Evolutionary conservation across 2,797 vertebrate genomes (phyloP), one percentile per base, ranked within the genome.

Genomic region (Austrolebias charrua): DNA sequence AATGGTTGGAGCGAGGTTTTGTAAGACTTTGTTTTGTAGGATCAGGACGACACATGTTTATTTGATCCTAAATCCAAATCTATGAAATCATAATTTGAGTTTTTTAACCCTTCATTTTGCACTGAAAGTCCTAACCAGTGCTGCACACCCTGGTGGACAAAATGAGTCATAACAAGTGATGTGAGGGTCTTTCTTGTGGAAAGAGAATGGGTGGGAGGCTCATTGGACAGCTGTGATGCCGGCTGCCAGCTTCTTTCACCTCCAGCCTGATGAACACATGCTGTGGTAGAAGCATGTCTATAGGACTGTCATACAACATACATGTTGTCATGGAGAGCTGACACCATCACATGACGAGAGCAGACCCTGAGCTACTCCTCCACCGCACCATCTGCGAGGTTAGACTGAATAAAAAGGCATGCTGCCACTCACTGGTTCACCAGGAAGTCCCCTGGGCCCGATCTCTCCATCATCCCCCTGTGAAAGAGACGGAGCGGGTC

Each of bases 401-500:
- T 33, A 63, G 50, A 58, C 48, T 55, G 61, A 68, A 65, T 19
- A 52, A 42, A 64, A 81, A 78, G 69, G 50, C 31, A 42, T 9
- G 69, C 2, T 68, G 40, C 69, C 73, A 96, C 96, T 98, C 88
- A 99, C 96, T 0, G 98, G 86, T 80, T 99, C 98, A 51, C 98
- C 98, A 2, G 97, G 97, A 61, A 99, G 94, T 71, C 98, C 98
- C 84, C 97, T 88, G 79, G 96, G 96, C 87, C 98, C 98, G 18
- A 96, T 95, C 79, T 99, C 96, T 88, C 98, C 98, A 59, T 99
- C 96, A 13, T 99, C 96, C 49, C 98, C 98, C 98, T 99, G 86
- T 55, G 65, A 76, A 50, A 84, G 47, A 81, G 64, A 84, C 75
- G 73, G 66, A 80, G 50, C 24, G 5, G 73, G 82, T 91, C 72